Percentiles rank a stretch among this genome's conserved stretches.
These are phyloP conservation scores for Heterodera carotae DNA, from an alignment of 1,140 invertebrate species.

Conservation along the genomic window DNA sequence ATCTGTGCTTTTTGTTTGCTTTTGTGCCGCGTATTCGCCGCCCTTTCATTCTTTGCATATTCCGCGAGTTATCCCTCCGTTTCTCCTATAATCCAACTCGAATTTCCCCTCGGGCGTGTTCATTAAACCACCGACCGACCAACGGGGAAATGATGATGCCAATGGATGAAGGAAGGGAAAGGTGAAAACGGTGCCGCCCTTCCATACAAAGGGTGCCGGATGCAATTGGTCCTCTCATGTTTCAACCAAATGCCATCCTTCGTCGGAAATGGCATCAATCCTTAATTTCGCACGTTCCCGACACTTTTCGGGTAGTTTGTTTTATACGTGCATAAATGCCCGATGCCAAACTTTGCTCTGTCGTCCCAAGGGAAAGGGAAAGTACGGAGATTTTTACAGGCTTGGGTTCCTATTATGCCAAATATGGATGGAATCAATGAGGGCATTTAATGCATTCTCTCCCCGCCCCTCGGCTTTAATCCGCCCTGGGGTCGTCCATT, in stretches of 20 bases:
- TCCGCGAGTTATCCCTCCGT: neutral
- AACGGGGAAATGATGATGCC: neutral
- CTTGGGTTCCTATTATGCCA: too few relatives aligned
- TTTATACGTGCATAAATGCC: neutral
- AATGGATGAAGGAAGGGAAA: neutral
- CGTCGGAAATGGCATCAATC: neutral
- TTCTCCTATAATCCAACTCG: neutral
- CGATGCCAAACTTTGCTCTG: neutral
- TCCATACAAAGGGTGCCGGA: neutral
- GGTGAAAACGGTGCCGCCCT: neutral
- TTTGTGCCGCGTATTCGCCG: neutral
- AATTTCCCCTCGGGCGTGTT: constrained; percentile 19
- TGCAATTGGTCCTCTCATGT: constrained; percentile 8
- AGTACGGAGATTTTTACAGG: too few relatives aligned
- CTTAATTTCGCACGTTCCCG: neutral
- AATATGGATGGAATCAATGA: neutral
- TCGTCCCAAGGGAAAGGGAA: neutral
- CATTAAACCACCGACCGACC: constrained; percentile 12
- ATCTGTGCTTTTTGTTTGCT: constrained; percentile 9
- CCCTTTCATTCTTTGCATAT: neutral
- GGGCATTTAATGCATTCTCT: too few relatives aligned
- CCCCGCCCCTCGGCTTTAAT: too few relatives aligned
- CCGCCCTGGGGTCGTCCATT: too few relatives aligned
- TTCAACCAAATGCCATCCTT: neutral
- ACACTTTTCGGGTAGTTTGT: neutral